Evolutionary conservation across 2,888 invertebrate genomes (phyloP).

Genomic region (Thera britannica): DNA sequence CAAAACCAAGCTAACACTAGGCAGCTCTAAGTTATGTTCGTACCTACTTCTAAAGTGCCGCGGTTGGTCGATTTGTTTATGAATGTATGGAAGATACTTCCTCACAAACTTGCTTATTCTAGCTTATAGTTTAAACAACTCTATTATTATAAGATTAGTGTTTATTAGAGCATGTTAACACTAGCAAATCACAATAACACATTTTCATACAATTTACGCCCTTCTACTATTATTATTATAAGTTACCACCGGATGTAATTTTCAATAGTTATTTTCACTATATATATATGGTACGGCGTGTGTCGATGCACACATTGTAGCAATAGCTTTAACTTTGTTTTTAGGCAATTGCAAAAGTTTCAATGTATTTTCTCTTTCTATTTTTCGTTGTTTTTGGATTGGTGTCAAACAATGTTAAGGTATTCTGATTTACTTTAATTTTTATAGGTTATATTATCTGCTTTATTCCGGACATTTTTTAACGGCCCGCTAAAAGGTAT

Average conservation of each 20-base stretch:
- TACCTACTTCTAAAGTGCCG: too few species aligned
- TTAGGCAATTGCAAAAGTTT: constrained; percentile 22
- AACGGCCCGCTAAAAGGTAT: too few species aligned
- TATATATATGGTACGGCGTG: constrained; percentile 55
- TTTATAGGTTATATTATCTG: not conserved
- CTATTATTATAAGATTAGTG: not conserved
- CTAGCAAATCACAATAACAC: not conserved
- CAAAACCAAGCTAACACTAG: too few species aligned
- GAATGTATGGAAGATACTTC: too few species aligned
- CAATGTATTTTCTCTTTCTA: constrained; percentile 41
- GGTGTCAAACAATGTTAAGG: constrained; percentile 14
- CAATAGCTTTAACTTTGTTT: constrained; percentile 17
- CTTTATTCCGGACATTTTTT: too few species aligned
- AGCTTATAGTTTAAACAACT: too few species aligned
- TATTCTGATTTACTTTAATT: constrained; percentile 2
- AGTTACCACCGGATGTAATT: constrained; percentile 32
- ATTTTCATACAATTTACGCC: not conserved
- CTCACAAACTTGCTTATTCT: too few species aligned
- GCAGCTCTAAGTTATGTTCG: too few species aligned
- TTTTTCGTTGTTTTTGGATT: constrained; percentile 12
- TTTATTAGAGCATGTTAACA: constrained; percentile 13
- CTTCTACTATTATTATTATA: constrained; percentile 8
- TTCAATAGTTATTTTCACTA: constrained; percentile 43
- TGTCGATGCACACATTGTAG: constrained; percentile 58
- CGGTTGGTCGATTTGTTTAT: too few species aligned